These are phyloP conservation scores for Carcinoscorpius rotundicauda DNA, from an alignment of 1,140 invertebrate genomes.

Conservation along the genomic window DNA sequence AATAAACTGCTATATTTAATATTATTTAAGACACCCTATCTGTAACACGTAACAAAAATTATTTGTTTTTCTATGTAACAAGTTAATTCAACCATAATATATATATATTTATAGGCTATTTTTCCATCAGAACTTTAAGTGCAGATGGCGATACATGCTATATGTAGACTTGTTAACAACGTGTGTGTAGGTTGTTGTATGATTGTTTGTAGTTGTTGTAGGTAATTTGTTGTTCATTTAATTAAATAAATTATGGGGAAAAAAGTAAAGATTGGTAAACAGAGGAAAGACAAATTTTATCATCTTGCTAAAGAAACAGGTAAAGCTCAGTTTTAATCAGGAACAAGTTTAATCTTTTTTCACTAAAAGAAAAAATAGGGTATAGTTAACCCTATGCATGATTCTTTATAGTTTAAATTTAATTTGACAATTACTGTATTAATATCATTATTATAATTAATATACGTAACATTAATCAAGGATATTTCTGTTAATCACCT, in stretches of 20 bases:
- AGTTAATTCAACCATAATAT: too few species aligned
- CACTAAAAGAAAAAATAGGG: background rate
- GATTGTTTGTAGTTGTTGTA: too few species aligned
- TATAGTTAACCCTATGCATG: background rate
- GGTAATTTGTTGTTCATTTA: too few species aligned
- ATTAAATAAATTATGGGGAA: slow-evolving; percentile 62
- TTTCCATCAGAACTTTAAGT: too few species aligned
- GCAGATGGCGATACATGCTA: too few species aligned
- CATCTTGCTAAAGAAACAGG: slow-evolving; percentile 97
- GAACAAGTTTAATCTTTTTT: background rate
- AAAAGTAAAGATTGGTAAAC: slow-evolving; percentile 93
- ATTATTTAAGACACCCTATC: too few species aligned
- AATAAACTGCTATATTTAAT: too few species aligned
- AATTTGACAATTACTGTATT: slow-evolving; percentile 5
- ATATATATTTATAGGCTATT: too few species aligned
- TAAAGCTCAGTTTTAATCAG: slow-evolving; percentile 32
- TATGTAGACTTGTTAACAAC: too few species aligned
- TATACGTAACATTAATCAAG: background rate
- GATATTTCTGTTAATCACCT: background rate
- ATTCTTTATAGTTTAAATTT: slow-evolving; percentile 2
- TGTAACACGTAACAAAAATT: too few species aligned
- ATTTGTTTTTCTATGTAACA: too few species aligned
- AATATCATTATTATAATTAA: background rate
- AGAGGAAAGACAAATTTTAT: slow-evolving; percentile 96
- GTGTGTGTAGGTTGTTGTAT: too few species aligned